Conservation (phyloP, 2,888 invertebrate genomes). For the Oeneis ivallda region DNA sequence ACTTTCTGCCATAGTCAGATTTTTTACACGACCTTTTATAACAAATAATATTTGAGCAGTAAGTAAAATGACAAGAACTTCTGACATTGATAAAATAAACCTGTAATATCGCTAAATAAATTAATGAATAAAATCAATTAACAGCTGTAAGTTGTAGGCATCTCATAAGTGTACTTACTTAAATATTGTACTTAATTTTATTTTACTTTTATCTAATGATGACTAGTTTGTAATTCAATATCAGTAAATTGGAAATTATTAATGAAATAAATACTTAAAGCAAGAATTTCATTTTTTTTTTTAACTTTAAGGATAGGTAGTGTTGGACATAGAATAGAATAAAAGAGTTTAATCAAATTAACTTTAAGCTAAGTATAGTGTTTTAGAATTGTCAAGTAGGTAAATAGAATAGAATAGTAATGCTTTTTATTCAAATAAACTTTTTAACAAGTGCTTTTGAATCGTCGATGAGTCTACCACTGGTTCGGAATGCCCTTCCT, state of each 20-base stretch:
- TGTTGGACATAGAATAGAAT: too few species aligned
- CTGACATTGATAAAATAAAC: constrained; percentile 15
- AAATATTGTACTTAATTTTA: constrained; percentile 62
- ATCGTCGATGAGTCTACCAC: too few species aligned
- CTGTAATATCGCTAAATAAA: constrained; percentile 7
- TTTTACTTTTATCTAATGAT: constrained; percentile 55
- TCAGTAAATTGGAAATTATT: constrained; percentile 62
- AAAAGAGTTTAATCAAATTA: too few species aligned
- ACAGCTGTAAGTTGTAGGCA: constrained; percentile 28
- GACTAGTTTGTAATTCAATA: constrained; percentile 61
- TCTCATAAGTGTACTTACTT: constrained; percentile 62
- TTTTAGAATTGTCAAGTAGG: too few species aligned
- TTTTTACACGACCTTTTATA: neutral
- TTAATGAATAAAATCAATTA: constrained; percentile 12
- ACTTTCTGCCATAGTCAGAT: too few species aligned
- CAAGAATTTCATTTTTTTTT: constrained; percentile 52
- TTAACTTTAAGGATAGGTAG: constrained; percentile 21
- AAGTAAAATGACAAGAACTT: neutral
- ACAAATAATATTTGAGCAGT: neutral
- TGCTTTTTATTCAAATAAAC: too few species aligned
- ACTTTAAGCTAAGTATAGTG: too few species aligned
- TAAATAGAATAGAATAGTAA: too few species aligned
- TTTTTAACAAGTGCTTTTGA: too few species aligned
- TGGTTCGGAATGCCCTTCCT: too few species aligned
- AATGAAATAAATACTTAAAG: constrained; percentile 73